Evolutionary conservation across 2,113 vertebrate genomes (phyloP).

Genomic region (Lucifuga dentata): DNA sequence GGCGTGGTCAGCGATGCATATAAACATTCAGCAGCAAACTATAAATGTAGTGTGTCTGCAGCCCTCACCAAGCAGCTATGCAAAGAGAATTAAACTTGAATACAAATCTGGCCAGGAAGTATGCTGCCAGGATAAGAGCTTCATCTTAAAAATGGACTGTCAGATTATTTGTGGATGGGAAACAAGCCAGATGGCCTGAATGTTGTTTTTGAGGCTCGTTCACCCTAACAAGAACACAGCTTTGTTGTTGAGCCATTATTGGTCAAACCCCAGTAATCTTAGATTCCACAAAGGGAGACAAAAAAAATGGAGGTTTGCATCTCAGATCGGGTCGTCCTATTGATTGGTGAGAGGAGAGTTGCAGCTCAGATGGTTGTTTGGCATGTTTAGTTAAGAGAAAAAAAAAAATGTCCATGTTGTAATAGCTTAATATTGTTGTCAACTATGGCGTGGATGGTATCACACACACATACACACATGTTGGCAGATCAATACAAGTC

Average conservation of each 20-base stretch:
- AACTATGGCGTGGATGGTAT: no score
- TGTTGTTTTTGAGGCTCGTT: not conserved
- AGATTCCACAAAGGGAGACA: not conserved
- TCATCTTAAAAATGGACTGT: constrained; percentile 14
- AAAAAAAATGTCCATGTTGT: no score
- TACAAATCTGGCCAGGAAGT: no score
- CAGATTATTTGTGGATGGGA: constrained; percentile 18
- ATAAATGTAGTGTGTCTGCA: no score
- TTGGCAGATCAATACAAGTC: not conserved
- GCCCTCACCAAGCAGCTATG: no score
- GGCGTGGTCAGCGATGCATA: no score
- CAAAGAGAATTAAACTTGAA: no score
- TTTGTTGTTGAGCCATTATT: no score
- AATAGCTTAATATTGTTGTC: no score
- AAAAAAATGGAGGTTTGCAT: not conserved
- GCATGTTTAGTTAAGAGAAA: no score
- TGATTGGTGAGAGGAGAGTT: not conserved
- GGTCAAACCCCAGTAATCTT: not conserved
- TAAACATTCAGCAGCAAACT: no score
- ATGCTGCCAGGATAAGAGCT: not conserved
- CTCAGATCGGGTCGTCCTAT: not conserved
- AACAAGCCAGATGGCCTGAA: constrained; percentile 2
- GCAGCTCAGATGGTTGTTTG: not conserved
- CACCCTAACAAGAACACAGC: constrained; percentile 1
- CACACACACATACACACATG: not conserved